phyloP scores from a whole-genome alignment of 2,888 invertebrate genomes.

The Zele albiditarsus region DNA sequence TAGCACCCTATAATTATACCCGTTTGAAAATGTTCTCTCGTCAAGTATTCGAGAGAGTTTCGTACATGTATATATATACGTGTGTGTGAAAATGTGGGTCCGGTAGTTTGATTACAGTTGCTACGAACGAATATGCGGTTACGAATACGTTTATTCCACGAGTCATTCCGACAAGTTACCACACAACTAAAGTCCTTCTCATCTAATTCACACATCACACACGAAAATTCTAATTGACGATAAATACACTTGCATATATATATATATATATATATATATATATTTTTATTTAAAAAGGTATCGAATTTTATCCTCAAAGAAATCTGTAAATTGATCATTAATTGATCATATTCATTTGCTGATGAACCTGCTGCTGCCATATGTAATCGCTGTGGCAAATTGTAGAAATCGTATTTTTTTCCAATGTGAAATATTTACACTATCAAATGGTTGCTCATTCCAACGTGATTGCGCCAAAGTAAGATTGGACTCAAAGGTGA shows the following conservation, averaged over 20 bases:
- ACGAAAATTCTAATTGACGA: conserved; percentile 18
- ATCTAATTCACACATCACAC: conserved; percentile 14
- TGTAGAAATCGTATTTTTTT: neutral
- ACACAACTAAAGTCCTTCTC: neutral
- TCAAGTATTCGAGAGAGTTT: conserved; percentile 23
- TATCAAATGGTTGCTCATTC: neutral
- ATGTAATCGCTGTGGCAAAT: neutral
- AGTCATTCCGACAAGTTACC: conserved; percentile 24
- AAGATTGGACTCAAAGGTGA: neutral
- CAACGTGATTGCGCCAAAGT: neutral
- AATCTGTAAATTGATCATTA: neutral
- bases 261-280: neutral
- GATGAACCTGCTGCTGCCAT: neutral
- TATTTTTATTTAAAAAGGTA: too few species aligned
- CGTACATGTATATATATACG: neutral
- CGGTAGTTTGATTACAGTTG: conserved; percentile 33
- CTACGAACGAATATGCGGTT: conserved; percentile 20
- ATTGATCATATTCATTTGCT: neutral
- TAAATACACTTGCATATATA: neutral
- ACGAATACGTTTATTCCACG: conserved; percentile 20
- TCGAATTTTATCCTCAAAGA: neutral
- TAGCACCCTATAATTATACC: conserved; percentile 26
- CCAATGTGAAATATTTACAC: neutral
- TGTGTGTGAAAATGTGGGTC: conserved; percentile 3
- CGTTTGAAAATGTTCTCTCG: conserved; percentile 19